Evolutionary conservation across 2,797 vertebrate genomes (phyloP).

Genomic region (Rhabdomys pumilio): DNA sequence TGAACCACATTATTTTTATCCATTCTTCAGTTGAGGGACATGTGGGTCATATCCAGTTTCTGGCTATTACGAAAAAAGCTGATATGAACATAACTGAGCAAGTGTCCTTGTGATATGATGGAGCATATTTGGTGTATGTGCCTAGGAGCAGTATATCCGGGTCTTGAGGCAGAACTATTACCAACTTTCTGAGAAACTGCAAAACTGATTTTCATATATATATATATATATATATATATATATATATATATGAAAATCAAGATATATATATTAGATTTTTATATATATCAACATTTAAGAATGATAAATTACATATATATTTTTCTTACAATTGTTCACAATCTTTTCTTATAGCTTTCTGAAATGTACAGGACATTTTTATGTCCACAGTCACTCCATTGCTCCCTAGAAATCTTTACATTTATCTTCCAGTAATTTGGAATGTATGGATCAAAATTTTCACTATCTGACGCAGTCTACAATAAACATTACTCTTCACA

Average conservation of each 20-base stretch:
- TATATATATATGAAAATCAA: no score
- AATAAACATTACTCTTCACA: accelerated
- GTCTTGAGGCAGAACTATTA: no score
- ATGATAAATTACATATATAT: no score
- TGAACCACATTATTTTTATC: neutral
- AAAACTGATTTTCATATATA: no score
- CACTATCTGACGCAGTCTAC: accelerated
- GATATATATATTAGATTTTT: no score
- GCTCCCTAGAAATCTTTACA: neutral
- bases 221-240: no score
- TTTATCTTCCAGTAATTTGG: neutral
- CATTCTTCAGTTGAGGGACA: neutral
- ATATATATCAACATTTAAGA: no score
- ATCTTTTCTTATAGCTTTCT: neutral
- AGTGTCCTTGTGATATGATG: neutral
- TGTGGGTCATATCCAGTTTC: neutral
- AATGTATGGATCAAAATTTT: neutral
- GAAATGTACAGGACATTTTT: neutral
- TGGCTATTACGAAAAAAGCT: neutral
- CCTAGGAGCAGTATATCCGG: neutral
- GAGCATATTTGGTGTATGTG: neutral
- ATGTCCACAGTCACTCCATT: neutral
- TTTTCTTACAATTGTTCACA: neutral
- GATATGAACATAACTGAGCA: neutral
- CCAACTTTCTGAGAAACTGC: neutral